Base-by-base conservation (phyloP, 2,888 invertebrate genomes). In the Phyto melanocephala region DNA sequence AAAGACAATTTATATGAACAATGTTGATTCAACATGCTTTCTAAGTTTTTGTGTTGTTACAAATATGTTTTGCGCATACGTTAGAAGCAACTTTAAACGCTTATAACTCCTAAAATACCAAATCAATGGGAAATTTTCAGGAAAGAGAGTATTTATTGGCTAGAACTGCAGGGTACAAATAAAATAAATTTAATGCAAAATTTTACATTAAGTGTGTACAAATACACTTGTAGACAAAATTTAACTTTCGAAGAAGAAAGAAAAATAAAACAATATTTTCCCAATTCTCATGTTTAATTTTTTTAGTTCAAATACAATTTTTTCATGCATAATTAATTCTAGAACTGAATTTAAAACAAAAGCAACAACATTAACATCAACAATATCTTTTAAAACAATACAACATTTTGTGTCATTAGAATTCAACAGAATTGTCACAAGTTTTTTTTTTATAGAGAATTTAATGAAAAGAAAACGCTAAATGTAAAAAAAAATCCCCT, bases 401-500 rank as follows among this genome's bases (percentile, higher is more conserved):
- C 78, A 81, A 68, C 58, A 70, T 74, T 81, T 72, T 58, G 63
- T 68, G 65, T 81, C 77, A 81, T 81, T 74, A 77, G 74, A 81
- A 81, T 78, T 74, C 56, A 70, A 78, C 54, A 74, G 60, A 35
- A 65, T 52, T 76, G 58, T 71, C 35, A 47, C 22, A 13, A 62
- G 52, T 40, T 6, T 50, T 70, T 56, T 54, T 62, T 40, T 5
- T 40, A 10, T 47, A 54, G 28, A 60, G 17, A n/a, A 35, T 56
- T 45, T 7, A 45, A 45, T n/a, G n/a, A n/a, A n/a, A 45, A 17
- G 8, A 58, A 74, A 52, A 35, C 33, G 35, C 60, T 68, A 60
- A 76, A 20, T 72, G 6, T 47, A 33, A 22, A 62, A 71, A 54
- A 58, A 24, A 67, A 58, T 70, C 24, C 17, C 24, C 45, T 22